Base-by-base conservation (phyloP, 2,113 vertebrate genomes). In the Hypocryptadius cinnamomeus region DNA sequence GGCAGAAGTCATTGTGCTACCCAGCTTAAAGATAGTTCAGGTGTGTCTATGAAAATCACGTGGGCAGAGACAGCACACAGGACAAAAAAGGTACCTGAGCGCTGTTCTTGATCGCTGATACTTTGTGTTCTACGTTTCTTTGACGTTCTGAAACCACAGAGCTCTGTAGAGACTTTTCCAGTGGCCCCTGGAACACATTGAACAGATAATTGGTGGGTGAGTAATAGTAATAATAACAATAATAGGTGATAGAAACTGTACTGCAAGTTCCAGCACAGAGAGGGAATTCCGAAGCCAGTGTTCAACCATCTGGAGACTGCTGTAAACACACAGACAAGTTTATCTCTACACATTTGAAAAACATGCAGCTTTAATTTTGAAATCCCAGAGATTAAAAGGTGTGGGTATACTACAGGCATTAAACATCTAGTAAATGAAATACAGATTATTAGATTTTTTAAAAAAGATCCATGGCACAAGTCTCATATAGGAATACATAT, bases 91-190 rank as follows among this genome's bases (percentile, higher is more conserved):
- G 51, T 97, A 99, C 99, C 98, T 99, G 99, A 50, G 99, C 98
- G 0, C 98, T 99, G 94, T 98, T 98, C 76, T 98, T 98, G 96
- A 99, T 99, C 50, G 98, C 97, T 15, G 98, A 97, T 19, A 99
- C 98, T 96, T 98, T 98, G 97, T 98, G 98, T 70, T 99, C 99
- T 81, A 99, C 97, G 33, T 98, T 98, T 92, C 98, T 98, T 81
- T 99, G 99, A 78, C 98, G 98, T 97, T 99, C 99, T 33, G 98
- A 98, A 66, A 98, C 98, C 89, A 98, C 97, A 4, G 99, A 98
- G 85, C 94, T 98, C 97, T 99, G 99, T 92, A 99, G 94, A 5
- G 98, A 98, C 89, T 99, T 99, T 92, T 99, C 99, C 96, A 99
- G 96, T 0, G 98, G 99, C 19, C 99, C 99, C 99, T 99, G 96